Conservation (phyloP, 1,140 invertebrate species). For the Brachionus calyciflorus region DNA sequence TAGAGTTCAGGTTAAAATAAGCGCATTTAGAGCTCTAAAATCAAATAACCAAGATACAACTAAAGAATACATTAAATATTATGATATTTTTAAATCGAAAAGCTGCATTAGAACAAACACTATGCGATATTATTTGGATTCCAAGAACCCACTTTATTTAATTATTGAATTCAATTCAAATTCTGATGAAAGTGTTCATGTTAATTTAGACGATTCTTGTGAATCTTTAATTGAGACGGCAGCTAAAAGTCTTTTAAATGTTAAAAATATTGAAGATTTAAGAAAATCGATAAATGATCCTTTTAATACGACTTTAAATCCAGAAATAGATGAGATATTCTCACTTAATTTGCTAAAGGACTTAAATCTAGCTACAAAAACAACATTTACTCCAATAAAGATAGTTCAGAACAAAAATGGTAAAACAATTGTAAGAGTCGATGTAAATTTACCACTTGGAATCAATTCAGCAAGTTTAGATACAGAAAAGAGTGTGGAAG, state of each 20-base stretch:
- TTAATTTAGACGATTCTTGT: constrained; percentile 31
- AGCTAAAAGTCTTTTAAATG: constrained; percentile 22
- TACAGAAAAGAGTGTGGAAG: background rate
- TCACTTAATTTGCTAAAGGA: constrained; percentile 17
- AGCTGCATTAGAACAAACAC: constrained; percentile 2
- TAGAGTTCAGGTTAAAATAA: constrained; percentile 23
- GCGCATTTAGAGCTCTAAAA: constrained; percentile 3
- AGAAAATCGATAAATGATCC: constrained; percentile 26
- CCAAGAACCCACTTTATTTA: constrained; percentile 1
- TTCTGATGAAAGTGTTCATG: background rate
- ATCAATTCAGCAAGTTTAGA: constrained; percentile 22
- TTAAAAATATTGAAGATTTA: constrained; percentile 33
- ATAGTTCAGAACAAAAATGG: background rate
- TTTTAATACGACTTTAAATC: background rate
- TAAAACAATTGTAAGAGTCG: background rate
- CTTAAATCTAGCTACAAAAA: constrained; percentile 8
- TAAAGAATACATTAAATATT: constrained; percentile 10
- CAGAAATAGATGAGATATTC: constrained; percentile 2
- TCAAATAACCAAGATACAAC: background rate
- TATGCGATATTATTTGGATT: constrained; percentile 4
- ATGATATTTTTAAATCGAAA: constrained; percentile 1
- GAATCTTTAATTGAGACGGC: constrained; percentile 16
- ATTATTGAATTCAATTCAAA: constrained; percentile 19
- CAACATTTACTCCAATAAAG: constrained; percentile 22
- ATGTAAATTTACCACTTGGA: background rate